Evolutionary conservation across 2,113 vertebrate genomes (phyloP).

Genomic region (Emydocephalus ijimae): DNA sequence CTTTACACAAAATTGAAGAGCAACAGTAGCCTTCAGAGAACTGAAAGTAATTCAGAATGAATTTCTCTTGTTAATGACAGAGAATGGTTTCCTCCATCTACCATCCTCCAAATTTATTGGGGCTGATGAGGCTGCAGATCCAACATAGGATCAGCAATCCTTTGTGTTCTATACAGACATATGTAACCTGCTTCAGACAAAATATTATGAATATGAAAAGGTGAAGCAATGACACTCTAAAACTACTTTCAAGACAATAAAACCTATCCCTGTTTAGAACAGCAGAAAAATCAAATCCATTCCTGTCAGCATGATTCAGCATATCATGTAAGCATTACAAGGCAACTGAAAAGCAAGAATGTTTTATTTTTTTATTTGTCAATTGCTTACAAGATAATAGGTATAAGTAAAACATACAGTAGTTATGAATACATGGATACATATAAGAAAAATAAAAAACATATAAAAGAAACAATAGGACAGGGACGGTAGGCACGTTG

Average conservation of each 20-base stretch:
- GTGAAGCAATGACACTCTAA: not conserved
- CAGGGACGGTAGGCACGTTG: no score
- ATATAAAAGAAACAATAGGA: no score
- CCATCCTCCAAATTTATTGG: not conserved
- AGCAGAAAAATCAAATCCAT: not conserved
- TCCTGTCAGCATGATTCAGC: constrained; percentile 11
- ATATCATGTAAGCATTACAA: not conserved
- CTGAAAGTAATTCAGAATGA: not conserved
- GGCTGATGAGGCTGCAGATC: not conserved
- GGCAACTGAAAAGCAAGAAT: not conserved
- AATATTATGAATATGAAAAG: not conserved
- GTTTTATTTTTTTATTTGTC: not conserved
- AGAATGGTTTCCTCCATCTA: not conserved
- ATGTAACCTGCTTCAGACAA: not conserved
- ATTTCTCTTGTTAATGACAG: not conserved
- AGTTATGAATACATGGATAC: no score
- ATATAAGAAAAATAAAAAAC: no score
- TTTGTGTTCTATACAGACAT: not conserved
- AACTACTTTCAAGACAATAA: not conserved
- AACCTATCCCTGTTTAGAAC: not conserved
- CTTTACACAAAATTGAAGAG: not conserved
- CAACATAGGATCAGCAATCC: not conserved
- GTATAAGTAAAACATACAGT: no score
- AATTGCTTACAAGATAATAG: no score
- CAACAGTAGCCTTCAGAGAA: not conserved